These are phyloP conservation scores for Okapia johnstoni DNA, from an alignment of 2,113 vertebrate genomes.

Conservation along the genomic window DNA sequence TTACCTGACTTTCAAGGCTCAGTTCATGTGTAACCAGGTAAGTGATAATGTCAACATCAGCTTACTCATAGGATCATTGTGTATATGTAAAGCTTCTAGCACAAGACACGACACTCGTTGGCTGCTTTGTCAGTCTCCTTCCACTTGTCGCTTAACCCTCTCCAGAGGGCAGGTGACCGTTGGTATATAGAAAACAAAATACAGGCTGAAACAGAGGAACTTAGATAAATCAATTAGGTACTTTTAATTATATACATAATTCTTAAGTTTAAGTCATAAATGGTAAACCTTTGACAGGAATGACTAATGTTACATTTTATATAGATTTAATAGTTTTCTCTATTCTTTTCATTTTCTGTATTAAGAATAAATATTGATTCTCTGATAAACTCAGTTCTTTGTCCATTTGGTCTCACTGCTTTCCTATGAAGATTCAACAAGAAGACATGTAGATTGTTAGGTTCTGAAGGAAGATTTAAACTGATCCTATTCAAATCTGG, in stretches of 20 bases:
- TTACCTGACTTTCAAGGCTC: neutral
- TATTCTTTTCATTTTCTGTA: constrained; percentile 27
- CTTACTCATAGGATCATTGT: neutral
- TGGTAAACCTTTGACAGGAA: neutral
- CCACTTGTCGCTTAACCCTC: neutral
- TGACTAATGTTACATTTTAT: neutral
- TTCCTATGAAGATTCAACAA: neutral
- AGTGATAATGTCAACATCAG: neutral
- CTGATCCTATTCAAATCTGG: neutral
- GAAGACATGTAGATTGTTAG: neutral
- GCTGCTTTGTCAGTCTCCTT: neutral
- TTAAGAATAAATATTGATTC: neutral
- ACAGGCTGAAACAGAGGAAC: neutral
- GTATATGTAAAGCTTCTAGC: neutral
- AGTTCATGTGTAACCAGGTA: neutral
- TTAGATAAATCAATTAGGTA: neutral
- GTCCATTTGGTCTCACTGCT: neutral
- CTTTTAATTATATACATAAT: constrained; percentile 27
- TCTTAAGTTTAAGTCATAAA: neutral
- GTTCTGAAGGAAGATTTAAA: neutral
- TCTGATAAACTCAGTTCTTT: constrained; percentile 16
- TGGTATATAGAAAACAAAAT: neutral
- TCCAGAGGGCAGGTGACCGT: neutral
- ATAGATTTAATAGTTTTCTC: neutral
- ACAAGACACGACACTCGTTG: neutral